Base-by-base conservation (phyloP, 2,113 vertebrate species). In the Garra rufa region DNA sequence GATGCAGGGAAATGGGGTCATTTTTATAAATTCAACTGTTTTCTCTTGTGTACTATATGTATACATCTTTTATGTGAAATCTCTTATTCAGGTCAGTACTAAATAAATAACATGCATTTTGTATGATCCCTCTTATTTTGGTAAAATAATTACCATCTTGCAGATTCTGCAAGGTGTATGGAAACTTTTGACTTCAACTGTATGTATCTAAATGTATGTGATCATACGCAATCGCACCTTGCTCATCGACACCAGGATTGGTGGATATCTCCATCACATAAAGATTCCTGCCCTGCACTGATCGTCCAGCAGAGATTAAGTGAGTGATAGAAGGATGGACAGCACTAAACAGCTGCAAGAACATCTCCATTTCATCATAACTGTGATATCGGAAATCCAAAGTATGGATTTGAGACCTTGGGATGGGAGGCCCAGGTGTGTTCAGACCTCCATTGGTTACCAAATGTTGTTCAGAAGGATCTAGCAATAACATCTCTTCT, bases 261-360 rank as follows among this genome's bases (percentile, higher is more conserved):
- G 96, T 95, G 0, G 98, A 97, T 90, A 99, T 97, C 88, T 96
- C 96, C 97, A 99, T 98, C 26, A 97, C 96, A 5, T 96, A 97
- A 73, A 99, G 96, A 83, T 97, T 96, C 21, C 92, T 93, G 26
- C 90, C 91, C 83, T 96, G 93, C 85, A 95, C 97, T 0, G 98
- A 98, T 83, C 91, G 96, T 87, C 98, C 98, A 19, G 94, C 86
- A 0, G 95, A 95, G 92, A 98, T 94, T 74, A 97, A 95, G 0
- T 92, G 92, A 19, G 95, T 93, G 52, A 98, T 97, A 41, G 74
- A 91, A 76, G 95, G 95, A 77, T 96, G 97, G 73, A 96, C 94
- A 8, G 89, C 96, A 88, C 91, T 95, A 43, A 97, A 96, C 8
- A 94, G 96, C 86, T 95, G 94, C 87, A 99, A 88, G 65, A 97